A percentile compares a stretch with the other conserved stretches of the same genome.
Conservation (phyloP, 2,113 vertebrate species). For the Gasterosteus nipponicus region DNA sequence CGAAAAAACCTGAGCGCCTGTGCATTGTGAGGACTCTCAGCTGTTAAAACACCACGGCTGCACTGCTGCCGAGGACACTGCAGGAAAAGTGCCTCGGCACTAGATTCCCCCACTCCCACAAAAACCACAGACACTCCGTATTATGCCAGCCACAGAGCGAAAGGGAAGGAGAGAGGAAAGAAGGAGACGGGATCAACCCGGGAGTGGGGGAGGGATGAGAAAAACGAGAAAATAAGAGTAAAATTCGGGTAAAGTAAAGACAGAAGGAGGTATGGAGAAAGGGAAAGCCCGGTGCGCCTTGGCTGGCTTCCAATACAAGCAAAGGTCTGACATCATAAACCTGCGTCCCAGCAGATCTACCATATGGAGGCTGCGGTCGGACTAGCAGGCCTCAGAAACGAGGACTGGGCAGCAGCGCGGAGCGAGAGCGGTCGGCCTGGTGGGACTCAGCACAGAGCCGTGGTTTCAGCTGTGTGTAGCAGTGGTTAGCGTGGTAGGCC, state of each 20-base stretch:
- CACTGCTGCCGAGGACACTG: conserved; percentile 78
- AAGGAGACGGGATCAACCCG: conserved; percentile 69
- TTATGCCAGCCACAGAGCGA: conserved; percentile 77
- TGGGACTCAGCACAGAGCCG: conserved; percentile 64
- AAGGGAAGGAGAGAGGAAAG: conserved; percentile 66
- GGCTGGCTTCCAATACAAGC: conserved; percentile 80
- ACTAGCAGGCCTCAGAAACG: conserved; percentile 59
- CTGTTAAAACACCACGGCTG: conserved; percentile 84
- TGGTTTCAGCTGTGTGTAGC: conserved; percentile 75
- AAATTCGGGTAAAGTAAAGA: conserved; percentile 66
- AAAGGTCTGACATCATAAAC: conserved; percentile 84
- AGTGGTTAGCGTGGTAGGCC: conserved; percentile 76
- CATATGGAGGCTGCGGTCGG: conserved; percentile 75
- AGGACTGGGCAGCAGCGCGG: conserved; percentile 60
- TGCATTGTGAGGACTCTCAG: conserved; percentile 85
- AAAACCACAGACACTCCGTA: conserved; percentile 82
- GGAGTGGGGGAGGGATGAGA: conserved; percentile 72
- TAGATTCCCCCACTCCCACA: conserved; percentile 83
- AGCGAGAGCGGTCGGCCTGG: conserved; percentile 63
- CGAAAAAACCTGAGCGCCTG: conserved; percentile 78
- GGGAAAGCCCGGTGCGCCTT: conserved; percentile 76
- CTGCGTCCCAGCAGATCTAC: conserved; percentile 80
- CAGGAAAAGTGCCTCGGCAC: conserved; percentile 79
- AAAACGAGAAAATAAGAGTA: conserved; percentile 65
- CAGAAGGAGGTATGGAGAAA: conserved; percentile 67